A percentile compares a stretch with the other conserved stretches of the same genome.
These are phyloP conservation scores for Procambarus virginalis DNA, from an alignment of 1,140 invertebrate species.

Conservation along the genomic window DNA sequence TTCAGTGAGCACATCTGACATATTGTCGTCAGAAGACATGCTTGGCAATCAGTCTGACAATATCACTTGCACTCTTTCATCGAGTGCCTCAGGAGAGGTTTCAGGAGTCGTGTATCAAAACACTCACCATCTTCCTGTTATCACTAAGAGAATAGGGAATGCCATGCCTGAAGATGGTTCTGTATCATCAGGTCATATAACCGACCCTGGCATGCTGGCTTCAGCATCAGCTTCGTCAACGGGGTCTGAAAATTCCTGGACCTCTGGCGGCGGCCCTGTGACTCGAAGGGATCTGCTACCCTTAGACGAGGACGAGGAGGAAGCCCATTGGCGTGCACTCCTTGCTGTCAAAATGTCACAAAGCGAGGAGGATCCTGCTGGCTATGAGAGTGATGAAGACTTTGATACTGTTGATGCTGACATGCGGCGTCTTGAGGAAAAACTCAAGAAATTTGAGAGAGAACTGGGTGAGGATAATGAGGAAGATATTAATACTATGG, in stretches of 20 bases:
- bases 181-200: slow-evolving; percentile 47
- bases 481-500: background rate
- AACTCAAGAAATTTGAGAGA: slow-evolving; percentile 64
- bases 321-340: slow-evolving; percentile 58
- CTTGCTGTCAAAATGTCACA: slow-evolving; percentile 40
- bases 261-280: slow-evolving; percentile 49
- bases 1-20: slow-evolving; percentile 19
- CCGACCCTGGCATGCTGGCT: slow-evolving; percentile 50
- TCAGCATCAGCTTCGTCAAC: slow-evolving; percentile 51
- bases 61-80: background rate
- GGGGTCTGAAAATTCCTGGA: slow-evolving; percentile 61
- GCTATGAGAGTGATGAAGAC: slow-evolving; percentile 67
- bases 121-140: background rate
- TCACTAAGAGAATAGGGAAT: background rate
- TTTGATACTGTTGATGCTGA: slow-evolving; percentile 68
- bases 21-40: background rate
- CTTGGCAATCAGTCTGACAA: background rate
- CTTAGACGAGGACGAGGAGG: slow-evolving; percentile 62
- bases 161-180: slow-evolving; percentile 39
- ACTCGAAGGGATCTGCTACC: slow-evolving; percentile 64
- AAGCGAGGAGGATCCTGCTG: slow-evolving; percentile 48
- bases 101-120: background rate
- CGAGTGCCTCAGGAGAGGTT: background rate
- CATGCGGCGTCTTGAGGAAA: slow-evolving; percentile 69
- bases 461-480: slow-evolving; percentile 29